Evolutionary conservation across 2,113 vertebrate species (phyloP), one percentile per base, ranked within the genome.

Genomic region (Tiliqua scincoides): DNA sequence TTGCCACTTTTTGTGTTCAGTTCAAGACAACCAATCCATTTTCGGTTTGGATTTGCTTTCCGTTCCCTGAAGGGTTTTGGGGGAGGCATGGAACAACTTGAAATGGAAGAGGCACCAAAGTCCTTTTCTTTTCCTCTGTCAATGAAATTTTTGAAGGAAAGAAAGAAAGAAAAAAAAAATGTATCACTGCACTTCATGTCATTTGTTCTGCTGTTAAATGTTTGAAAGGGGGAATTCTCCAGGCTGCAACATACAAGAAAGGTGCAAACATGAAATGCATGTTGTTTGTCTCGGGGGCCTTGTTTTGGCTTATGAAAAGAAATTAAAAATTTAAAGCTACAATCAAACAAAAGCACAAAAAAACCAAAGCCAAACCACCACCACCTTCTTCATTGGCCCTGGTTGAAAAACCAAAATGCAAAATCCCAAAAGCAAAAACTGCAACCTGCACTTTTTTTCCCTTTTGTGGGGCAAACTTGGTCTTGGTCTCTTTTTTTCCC

Each of bases 181-280:
- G 82, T 96, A 80, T 94, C 92, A 94, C 93, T 93, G 91, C 95
- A 94, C 94, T 95, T 94, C 92, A 91, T 95, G 95, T 93, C 92
- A 93, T 86, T 48, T 88, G 91, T 95, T 95, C 92, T 92, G 93
- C 91, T 95, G 94, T 92, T 94, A 94, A 94, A 95, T 94, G 93
- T 89, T 96, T 96, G 96, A 78, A 81, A 95, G 96, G 97, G 96
- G 96, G 96, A 94, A 96, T 96, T 97, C 97, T 97, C 97, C 97
- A 97, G 98, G 98, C 98, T 99, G 98, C 97, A 96, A 96, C 98
- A 97, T 99, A 99, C 98, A 99, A 98, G 98, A 99, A 99, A 99
- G 98, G 98, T 98, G 97, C 98, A 99, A 98, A 98, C 98, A 98
- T 98, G 97, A 98, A 98, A 99, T 99, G 98, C 98, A 99, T 98